Evolutionary conservation across 2,888 invertebrate species (phyloP), one percentile per base, ranked within the genome.

Genomic region (Siphonodentalium dalli): DNA sequence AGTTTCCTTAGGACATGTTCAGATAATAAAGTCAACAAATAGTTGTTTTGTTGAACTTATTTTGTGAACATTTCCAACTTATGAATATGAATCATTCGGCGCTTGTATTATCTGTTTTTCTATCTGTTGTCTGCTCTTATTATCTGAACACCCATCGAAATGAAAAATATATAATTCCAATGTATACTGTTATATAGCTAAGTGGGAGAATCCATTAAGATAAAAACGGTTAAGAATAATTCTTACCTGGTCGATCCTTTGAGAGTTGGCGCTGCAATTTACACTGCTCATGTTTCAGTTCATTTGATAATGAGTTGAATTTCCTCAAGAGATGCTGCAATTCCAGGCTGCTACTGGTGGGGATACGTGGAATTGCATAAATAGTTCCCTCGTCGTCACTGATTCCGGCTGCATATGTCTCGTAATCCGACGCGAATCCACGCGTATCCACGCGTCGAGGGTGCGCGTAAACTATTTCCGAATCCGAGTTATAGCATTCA

Each of bases 401-500:
- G 44, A 69, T 66, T 6, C 68, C 72, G 15, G 69, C 72, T 9
- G 73, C 71, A 49, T 75, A 75, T 5, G 75, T 72, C 63, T 75
- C 75, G 58, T 75, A 74, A 51, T 75, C 75, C 23, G 75, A 75
- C 3, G 75, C 72, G 49, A 75, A 75, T 15, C 75, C 75, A 28
- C 74, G 65, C 18, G 68, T 48, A 51, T 71, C 74, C 7, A 61
- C 65, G 23, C 50, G 43, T n/a, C 65, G 64, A 29, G 69, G 71
- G 28, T 65, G 65, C 21, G 71, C 69, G 54, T 71, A 72, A 15
- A 75, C 63, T 15, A 79, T 91, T 84, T 97, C 96, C 0, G 96
- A 95, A 78, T 96, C 96, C 43, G 95, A 95, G 23, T 94, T 94
- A 82, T 78, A 95, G 84, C 79, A 79, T 47, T 81, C 81, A 4